Percentiles rank a stretch among this genome's conserved stretches.
Conservation (phyloP, 2,797 vertebrate genomes). For the Protonibea diacanthus region DNA sequence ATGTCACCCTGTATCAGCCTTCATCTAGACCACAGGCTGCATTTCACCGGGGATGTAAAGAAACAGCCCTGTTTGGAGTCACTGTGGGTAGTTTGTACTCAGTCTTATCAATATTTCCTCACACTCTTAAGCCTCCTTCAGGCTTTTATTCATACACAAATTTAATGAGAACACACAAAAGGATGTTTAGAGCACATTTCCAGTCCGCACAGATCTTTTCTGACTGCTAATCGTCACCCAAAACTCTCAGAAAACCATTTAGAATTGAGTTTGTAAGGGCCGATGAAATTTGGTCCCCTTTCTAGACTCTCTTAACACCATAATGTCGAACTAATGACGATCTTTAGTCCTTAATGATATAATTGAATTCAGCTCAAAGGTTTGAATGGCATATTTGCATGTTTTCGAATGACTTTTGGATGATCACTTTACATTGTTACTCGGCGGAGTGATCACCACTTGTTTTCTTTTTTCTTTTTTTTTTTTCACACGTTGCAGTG, state of each 20-base stretch:
- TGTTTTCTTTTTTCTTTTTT: conserved; percentile 26
- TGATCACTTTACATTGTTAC: conserved; percentile 58
- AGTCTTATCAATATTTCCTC: conserved; percentile 23
- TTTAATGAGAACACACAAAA: conserved; percentile 61
- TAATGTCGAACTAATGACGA: conserved; percentile 66
- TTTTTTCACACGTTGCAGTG: conserved; percentile 39
- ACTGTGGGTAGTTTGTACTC: conserved; percentile 41
- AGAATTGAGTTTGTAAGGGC: conserved; percentile 45
- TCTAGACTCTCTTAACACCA: conserved; percentile 35
- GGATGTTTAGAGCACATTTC: conserved; percentile 53
- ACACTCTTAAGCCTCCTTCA: conserved; percentile 27
- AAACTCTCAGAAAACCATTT: conserved; percentile 51
- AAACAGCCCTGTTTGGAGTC: conserved; percentile 37
- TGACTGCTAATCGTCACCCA: conserved; percentile 51
- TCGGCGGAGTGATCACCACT: conserved; percentile 41
- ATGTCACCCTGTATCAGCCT: conserved; percentile 45
- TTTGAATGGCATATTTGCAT: conserved; percentile 51
- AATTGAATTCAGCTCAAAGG: conserved; percentile 55
- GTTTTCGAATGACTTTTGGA: conserved; percentile 49
- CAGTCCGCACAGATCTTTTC: conserved; percentile 57
- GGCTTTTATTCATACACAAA: conserved; percentile 39
- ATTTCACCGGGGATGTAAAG: conserved; percentile 18
- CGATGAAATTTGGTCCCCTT: conserved; percentile 20
- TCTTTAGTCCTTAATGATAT: conserved; percentile 45
- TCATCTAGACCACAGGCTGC: conserved; percentile 23